A percentile compares a stretch with the other conserved stretches of the same genome.
phyloP scores from a whole-genome alignment of 2,888 invertebrate genomes.

The Seladonia tumulorum region DNA sequence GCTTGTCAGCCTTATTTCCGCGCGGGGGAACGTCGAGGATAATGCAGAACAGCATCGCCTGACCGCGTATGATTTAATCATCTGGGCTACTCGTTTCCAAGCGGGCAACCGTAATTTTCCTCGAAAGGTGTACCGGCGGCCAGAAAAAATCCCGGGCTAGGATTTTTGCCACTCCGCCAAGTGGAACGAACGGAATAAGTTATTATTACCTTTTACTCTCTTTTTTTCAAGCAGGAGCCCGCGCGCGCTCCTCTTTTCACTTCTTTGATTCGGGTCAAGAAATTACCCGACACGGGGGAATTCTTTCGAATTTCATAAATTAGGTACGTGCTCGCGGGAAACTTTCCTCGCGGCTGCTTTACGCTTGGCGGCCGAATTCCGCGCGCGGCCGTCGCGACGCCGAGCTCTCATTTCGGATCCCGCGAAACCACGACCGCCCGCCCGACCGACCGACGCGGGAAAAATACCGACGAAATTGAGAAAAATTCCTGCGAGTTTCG shows the following conservation, averaged over 20 bases:
- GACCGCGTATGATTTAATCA: constrained; percentile 53
- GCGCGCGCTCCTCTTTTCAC: background rate
- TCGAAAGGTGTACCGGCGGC: constrained; percentile 22
- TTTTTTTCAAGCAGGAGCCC: background rate
- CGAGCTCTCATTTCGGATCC: background rate
- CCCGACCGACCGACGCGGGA: background rate
- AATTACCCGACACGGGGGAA: background rate
- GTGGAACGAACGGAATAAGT: constrained; percentile 50
- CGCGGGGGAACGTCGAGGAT: constrained; percentile 55
- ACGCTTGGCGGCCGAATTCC: background rate
- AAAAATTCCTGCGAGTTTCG: background rate
- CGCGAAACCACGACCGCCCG: background rate
- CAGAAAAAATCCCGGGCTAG: constrained; percentile 27
- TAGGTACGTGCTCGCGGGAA: background rate
- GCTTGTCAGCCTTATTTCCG: constrained; percentile 53
- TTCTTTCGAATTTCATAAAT: constrained; percentile 8
- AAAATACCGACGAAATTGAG: background rate
- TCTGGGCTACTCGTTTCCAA: constrained; percentile 50
- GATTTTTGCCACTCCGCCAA: constrained; percentile 51
- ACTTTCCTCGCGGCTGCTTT: background rate
- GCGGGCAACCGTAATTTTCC: constrained; percentile 42
- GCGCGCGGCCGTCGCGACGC: too few species aligned
- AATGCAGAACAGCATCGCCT: constrained; percentile 54
- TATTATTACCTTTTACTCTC: constrained; percentile 40
- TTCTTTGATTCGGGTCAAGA: background rate